phyloP scores from a whole-genome alignment of 2,888 invertebrate genomes.

The Augochlorella aurata region DNA sequence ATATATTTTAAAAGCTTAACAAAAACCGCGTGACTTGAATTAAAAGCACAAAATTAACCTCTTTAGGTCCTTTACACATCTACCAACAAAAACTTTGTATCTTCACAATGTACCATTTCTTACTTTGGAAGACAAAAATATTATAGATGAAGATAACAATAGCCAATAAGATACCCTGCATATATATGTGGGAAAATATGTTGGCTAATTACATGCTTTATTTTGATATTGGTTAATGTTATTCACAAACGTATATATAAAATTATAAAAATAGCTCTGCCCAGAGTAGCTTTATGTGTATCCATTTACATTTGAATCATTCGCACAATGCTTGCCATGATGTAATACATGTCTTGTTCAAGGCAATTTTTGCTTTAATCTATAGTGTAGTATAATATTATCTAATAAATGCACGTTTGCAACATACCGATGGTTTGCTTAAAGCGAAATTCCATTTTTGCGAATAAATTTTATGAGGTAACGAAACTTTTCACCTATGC shows the following conservation, averaged over 20 bases:
- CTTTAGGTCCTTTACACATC: neutral
- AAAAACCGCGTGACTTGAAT: no score
- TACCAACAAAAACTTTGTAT: neutral
- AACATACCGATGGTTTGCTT: slow-evolving; percentile 15
- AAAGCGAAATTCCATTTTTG: slow-evolving; percentile 10
- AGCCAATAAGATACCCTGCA: neutral
- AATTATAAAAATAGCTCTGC: neutral
- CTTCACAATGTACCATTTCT: neutral
- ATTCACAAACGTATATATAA: neutral
- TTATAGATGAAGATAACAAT: neutral
- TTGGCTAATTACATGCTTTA: neutral
- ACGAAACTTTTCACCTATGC: neutral
- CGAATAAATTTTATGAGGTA: slow-evolving; percentile 8
- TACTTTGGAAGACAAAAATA: no score
- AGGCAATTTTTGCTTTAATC: neutral
- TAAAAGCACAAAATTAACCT: neutral
- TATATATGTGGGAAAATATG: neutral
- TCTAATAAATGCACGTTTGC: neutral
- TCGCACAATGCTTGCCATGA: neutral
- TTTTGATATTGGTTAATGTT: neutral
- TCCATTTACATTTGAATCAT: neutral
- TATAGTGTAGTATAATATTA: neutral
- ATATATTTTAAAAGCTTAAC: no score
- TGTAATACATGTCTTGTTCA: neutral
- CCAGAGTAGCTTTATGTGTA: neutral